Evolutionary conservation across 2,888 invertebrate genomes (phyloP).

Genomic region (Amaurobius ferox): DNA sequence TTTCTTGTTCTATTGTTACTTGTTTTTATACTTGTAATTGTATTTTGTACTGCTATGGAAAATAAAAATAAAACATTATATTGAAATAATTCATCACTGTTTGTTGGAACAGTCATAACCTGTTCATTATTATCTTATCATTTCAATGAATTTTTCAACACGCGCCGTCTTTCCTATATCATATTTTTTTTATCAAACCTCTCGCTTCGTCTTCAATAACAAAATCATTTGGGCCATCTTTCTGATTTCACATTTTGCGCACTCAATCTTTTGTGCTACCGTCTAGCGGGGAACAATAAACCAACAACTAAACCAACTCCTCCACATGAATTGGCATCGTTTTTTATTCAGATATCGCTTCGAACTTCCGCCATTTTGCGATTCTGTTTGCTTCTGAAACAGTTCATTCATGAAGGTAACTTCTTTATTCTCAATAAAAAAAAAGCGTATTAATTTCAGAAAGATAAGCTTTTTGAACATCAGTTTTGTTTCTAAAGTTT

Average conservation of each 20-base stretch:
- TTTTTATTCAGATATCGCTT: background rate
- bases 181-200: background rate
- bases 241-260: background rate
- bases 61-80: too few species aligned
- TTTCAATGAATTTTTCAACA: too few species aligned
- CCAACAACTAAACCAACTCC: background rate
- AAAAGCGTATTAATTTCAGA: background rate
- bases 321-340: background rate
- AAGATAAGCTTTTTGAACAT: background rate
- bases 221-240: slow-evolving; percentile 17
- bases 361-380: slow-evolving; percentile 2
- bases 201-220: background rate
- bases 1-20: too few species aligned
- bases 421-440: background rate
- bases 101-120: too few species aligned
- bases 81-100: too few species aligned
- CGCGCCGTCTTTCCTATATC: background rate
- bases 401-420: background rate
- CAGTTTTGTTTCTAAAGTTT: too few species aligned
- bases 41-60: too few species aligned
- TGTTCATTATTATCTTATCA: too few species aligned
- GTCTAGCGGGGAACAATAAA: background rate
- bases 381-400: background rate
- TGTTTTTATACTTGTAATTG: too few species aligned
- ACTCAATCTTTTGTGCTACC: background rate